phyloP scores from a whole-genome alignment of 64 coral and sea anemone genomes.

The Porites australiensis region DNA sequence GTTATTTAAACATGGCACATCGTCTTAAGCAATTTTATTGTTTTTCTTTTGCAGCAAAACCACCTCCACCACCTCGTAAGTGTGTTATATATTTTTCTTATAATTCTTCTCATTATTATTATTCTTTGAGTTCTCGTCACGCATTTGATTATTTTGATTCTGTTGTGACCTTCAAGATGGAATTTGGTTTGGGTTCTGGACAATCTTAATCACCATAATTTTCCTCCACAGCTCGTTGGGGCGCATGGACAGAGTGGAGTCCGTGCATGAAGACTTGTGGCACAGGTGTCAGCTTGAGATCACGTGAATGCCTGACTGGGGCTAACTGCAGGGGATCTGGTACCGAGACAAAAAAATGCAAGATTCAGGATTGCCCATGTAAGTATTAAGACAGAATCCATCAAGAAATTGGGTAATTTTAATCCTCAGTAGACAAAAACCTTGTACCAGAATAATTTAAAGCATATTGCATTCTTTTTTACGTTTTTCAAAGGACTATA shows the following conservation, averaged over 20 bases:
- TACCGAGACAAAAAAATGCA: slow-evolving; percentile 79
- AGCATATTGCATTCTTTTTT: too few relatives aligned
- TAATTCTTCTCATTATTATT: not conserved
- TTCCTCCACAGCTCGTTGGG: slow-evolving; percentile 78
- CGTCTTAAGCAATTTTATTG: slow-evolving; percentile 2
- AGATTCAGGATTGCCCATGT: slow-evolving; percentile 98
- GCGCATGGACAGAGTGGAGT: slow-evolving; percentile 93
- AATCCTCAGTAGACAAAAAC: too few relatives aligned
- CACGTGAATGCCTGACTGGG: slow-evolving; percentile 90
- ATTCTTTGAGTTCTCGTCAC: not conserved
- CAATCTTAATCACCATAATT: not conserved
- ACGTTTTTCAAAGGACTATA: too few relatives aligned
- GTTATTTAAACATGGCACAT: not conserved
- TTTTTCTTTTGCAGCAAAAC: slow-evolving; percentile 72
- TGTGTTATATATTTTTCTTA: not conserved
- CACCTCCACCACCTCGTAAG: slow-evolving; percentile 94
- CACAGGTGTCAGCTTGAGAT: slow-evolving; percentile 79
- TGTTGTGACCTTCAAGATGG: not conserved
- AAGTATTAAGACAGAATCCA: not conserved
- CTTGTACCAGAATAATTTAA: too few relatives aligned
- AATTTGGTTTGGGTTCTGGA: not conserved
- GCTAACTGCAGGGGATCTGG: slow-evolving; percentile 87
- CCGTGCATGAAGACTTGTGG: slow-evolving; percentile 96
- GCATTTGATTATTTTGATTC: too few relatives aligned
- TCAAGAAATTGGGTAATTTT: too few relatives aligned